Evolutionary conservation across 2,888 invertebrate species (phyloP), one percentile per base, ranked within the genome.

Genomic region (Oxytorus armatus): DNA sequence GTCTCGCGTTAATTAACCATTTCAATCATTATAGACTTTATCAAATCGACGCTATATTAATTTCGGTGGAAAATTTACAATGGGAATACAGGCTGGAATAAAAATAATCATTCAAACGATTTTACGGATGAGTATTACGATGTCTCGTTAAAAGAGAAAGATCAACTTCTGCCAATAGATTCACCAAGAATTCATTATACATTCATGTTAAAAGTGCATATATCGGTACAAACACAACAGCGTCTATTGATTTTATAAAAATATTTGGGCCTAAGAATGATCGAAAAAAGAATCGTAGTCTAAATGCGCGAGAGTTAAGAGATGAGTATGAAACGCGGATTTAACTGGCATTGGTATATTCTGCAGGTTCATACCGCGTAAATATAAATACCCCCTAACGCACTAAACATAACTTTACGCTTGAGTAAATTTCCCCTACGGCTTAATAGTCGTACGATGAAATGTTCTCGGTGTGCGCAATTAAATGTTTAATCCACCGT

Each of bases 401-500:
- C 51, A 53, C 39, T 7, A 61, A 73, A 59, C 25, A 68, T 73
- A 73, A 68, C 53, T 66, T 73, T 25, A 47, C 44, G 42, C 42
- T 61, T 23, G 70, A 53, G 10, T 73, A 42, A 68, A 44, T 69
- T 44, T 25, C 10, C 47, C 42, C 49, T 53, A 14, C 5, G 42
- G 68, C 44, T 66, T 73, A 44, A 75, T 14, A 59, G 39, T 66
- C 49, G 59, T 51, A 23, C 61, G 53, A 78, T 78, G 66, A 68
- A 73, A 73, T 44, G 44, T 53, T 61, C 66, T 49, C n/a, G 55
- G 25, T 69, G 66, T 29, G 61, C 51, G 39, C 72, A 73, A 78
- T 73, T 73, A 68, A 73, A 73, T 53, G 78, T 73, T 77, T 51
- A 73, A 78, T 78, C 68, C 73, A 53, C 68, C 53, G 68, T 68